Base-by-base conservation (phyloP, 1,140 invertebrate species). In the Centruroides sculpturatus region DNA sequence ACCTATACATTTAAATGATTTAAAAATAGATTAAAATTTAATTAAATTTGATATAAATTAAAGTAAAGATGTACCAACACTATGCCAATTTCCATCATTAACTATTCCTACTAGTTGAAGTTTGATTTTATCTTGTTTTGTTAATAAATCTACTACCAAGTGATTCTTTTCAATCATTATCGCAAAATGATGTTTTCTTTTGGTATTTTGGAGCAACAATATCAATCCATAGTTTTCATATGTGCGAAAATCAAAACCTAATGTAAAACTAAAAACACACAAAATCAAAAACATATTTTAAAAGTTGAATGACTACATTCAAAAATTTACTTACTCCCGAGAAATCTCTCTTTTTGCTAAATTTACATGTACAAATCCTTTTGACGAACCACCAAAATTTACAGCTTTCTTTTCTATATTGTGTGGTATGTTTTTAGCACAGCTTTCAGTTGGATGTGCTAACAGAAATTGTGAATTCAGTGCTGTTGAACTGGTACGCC, bases 71-170 rank as follows among this genome's bases (percentile, higher is more conserved):
- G 23, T 2, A 23, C 63, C 71, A 69, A 80, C 83, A 53, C 81
- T 79, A 73, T 92, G 87, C 91, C 91, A 95, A 36, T 81, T 76
- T 10, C 89, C 90, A 72, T 92, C 87, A 60, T 87, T 85, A 0
- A 89, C 75, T 59, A 77, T 78, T 5, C 77, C 76, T 10, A 78
- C 66, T 3, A 85, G 72, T 59, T 84, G 82, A 57, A 84, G 78
- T 47, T 81, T 13, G 11, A 54, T 80, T 54, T 81, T 80, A 80
- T 78, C 1, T 80, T 81, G 63, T 84, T 41, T 41, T 41, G 41
- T 41, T 41, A 6, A 83, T 12, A 89, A 73, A 56, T 82, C 75
- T 7, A 92, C 74, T 3, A 81, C 74, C 3, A 92, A 69, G 62
- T 82, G 79, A 0, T 88, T 85, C 60, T 88, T 82, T 59, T 79